Evolutionary conservation across 2,113 vertebrate genomes (phyloP).

Genomic region (Myocastor coypus): DNA sequence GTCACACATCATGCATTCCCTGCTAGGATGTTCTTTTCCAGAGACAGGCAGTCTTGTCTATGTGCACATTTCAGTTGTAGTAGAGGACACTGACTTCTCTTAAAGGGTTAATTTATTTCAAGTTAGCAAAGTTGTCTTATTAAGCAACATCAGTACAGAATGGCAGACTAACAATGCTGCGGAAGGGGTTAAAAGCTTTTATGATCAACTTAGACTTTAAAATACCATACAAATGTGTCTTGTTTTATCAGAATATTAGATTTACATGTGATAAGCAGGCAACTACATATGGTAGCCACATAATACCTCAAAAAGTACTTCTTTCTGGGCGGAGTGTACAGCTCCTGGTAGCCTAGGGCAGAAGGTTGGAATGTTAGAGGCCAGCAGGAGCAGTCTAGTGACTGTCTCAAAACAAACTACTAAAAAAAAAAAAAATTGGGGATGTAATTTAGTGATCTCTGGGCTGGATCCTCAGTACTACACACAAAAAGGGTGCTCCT

Average conservation of each 20-base stretch:
- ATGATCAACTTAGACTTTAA: neutral
- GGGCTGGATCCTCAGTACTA: neutral
- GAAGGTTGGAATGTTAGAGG: neutral
- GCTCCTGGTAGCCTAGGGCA: neutral
- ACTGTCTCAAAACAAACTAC: neutral
- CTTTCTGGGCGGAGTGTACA: neutral
- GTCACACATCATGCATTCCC: neutral
- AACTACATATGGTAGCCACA: neutral
- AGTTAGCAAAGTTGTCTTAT: neutral
- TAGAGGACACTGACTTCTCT: neutral
- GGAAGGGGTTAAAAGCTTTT: neutral
- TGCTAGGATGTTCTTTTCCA: neutral
- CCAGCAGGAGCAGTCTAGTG: neutral
- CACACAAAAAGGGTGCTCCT: neutral
- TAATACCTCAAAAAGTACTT: neutral
- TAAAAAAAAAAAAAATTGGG: neutral
- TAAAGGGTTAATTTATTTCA: constrained; percentile 20
- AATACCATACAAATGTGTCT: neutral
- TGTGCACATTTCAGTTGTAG: neutral
- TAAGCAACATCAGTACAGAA: constrained; percentile 9
- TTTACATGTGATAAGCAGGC: neutral
- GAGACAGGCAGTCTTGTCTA: neutral
- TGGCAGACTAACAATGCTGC: neutral
- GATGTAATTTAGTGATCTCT: neutral
- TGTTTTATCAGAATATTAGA: constrained; percentile 10